A percentile compares a stretch with the other conserved stretches of the same genome.
Conservation (phyloP, 1,140 invertebrate genomes). For the Anagrus nilaparvatae region DNA sequence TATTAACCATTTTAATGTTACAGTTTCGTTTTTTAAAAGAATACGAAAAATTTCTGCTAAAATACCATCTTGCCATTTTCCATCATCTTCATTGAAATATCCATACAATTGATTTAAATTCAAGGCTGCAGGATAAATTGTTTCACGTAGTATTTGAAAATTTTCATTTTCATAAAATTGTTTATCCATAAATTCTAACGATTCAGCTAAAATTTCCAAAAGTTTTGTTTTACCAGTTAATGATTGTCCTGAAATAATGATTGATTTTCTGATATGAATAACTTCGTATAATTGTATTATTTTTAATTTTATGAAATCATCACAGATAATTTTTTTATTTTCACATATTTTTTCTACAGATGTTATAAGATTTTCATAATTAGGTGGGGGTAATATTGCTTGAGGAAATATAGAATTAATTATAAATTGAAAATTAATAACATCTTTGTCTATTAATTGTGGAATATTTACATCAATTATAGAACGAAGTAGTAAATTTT, state of each 20-base stretch:
- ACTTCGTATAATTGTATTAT: slow-evolving; percentile 56
- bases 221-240: slow-evolving; percentile 49
- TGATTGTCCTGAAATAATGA: slow-evolving; percentile 42
- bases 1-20: slow-evolving; percentile 46
- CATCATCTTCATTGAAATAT: slow-evolving; percentile 47
- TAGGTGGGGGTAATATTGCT: slow-evolving; percentile 41
- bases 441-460: slow-evolving; percentile 50
- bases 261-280: slow-evolving; percentile 52
- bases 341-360: slow-evolving; percentile 31
- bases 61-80: slow-evolving; percentile 57
- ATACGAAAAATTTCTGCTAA: slow-evolving; percentile 36
- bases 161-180: slow-evolving; percentile 28
- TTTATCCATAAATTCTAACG: slow-evolving; percentile 38
- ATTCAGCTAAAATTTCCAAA: slow-evolving; percentile 38
- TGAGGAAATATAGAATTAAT: slow-evolving; percentile 55
- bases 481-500: slow-evolving; percentile 47
- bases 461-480: slow-evolving; percentile 58
- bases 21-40: slow-evolving; percentile 23
- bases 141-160: slow-evolving; percentile 38
- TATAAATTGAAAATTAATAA: slow-evolving; percentile 54
- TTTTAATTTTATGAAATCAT: slow-evolving; percentile 49
- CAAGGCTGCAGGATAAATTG: slow-evolving; percentile 56
- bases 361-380: slow-evolving; percentile 39
- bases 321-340: slow-evolving; percentile 43
- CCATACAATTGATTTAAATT: slow-evolving; percentile 53